Percentiles rank a stretch among this genome's conserved stretches.
These are phyloP conservation scores for Oreotragus oreotragus DNA, from an alignment of 2,113 vertebrate genomes.

Conservation along the genomic window DNA sequence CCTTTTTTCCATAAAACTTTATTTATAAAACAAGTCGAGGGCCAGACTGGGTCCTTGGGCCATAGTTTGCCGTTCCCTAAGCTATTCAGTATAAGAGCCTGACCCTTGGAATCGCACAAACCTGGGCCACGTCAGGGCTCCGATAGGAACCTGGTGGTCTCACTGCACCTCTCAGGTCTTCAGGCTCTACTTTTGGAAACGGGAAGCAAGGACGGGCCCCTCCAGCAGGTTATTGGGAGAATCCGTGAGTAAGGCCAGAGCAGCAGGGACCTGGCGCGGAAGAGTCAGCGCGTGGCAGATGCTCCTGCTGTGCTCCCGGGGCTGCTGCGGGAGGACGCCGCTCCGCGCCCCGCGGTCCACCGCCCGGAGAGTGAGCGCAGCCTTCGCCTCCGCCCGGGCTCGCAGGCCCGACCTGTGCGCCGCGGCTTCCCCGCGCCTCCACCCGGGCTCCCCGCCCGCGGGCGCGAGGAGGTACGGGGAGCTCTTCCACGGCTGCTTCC, in stretches of 20 bases:
- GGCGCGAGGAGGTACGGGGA: rapidly evolving
- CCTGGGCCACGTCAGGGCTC: neutral
- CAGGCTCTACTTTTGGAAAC: neutral
- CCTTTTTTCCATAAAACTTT: constrained; percentile 21
- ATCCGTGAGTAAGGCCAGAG: neutral
- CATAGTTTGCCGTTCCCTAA: neutral
- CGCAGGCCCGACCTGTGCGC: neutral
- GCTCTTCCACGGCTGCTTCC: rapidly evolving
- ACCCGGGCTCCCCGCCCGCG: neutral
- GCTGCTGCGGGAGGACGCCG: rapidly evolving
- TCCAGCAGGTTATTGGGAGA: neutral
- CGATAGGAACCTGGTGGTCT: neutral
- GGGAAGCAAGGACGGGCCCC: rapidly evolving
- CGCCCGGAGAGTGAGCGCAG: neutral
- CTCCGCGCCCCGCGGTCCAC: rapidly evolving
- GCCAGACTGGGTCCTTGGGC: neutral
- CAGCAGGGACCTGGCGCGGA: neutral
- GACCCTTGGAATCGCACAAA: neutral
- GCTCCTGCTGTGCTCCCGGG: neutral
- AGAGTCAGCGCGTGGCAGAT: rapidly evolving
- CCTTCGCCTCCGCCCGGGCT: too few species aligned
- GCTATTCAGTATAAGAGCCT: neutral
- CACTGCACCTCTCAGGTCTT: neutral
- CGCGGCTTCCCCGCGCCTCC: rapidly evolving
- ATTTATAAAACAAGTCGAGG: neutral